Percentiles rank a stretch among this genome's conserved stretches.
These are phyloP conservation scores for Dermochelys coriacea DNA, from an alignment of 2,797 vertebrate species.

Conservation along the genomic window DNA sequence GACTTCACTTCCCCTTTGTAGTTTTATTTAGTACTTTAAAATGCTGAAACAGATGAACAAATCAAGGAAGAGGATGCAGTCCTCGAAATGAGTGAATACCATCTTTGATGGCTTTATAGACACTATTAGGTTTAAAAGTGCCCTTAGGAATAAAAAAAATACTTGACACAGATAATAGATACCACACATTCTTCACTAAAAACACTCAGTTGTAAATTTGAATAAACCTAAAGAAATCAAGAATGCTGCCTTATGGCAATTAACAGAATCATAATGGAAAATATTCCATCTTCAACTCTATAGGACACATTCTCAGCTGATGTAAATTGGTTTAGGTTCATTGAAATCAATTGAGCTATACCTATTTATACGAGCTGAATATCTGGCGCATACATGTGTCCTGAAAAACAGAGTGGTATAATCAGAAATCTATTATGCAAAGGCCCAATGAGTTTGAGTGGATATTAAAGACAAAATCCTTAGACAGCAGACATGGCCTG, in stretches of 20 bases:
- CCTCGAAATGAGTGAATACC: not conserved
- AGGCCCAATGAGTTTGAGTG: not conserved
- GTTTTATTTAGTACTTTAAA: not conserved
- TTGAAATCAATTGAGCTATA: not conserved
- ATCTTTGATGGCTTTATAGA: not conserved
- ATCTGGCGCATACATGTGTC: not conserved
- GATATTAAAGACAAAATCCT: not conserved
- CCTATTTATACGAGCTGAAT: not conserved
- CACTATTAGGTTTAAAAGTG: not conserved
- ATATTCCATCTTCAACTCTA: not conserved
- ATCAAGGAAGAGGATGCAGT: not conserved
- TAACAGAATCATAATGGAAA: not conserved
- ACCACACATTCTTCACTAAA: not conserved
- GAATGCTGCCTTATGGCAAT: not conserved
- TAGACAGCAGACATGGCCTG: not conserved
- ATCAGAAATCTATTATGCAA: not conserved
- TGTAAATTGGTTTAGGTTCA: not conserved
- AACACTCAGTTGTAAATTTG: not conserved
- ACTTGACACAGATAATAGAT: fast-evolving
- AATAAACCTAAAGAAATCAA: not conserved
- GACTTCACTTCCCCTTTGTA: not conserved
- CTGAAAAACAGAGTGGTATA: not conserved
- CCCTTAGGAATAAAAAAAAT: not conserved
- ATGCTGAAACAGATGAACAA: not conserved
- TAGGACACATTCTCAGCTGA: not conserved